Base-by-base conservation (phyloP, 2,888 invertebrate species). In the Atethmia centrago region DNA sequence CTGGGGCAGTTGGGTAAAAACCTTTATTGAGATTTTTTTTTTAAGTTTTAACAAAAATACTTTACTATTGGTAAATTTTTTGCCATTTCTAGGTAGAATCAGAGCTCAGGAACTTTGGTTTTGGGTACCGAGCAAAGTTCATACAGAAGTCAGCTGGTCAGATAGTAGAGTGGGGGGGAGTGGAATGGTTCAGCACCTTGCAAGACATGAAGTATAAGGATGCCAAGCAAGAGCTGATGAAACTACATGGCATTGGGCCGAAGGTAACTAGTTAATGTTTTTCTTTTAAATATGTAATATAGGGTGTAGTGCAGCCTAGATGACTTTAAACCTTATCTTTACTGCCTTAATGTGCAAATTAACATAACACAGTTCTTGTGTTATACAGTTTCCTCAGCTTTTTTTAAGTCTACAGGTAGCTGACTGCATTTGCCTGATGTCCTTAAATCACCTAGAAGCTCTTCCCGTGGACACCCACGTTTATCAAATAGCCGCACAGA, bases 391-490 rank as follows among this genome's bases (percentile, higher is more conserved):
- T n/a, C 51, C 19, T n/a, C 42, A 0, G 42, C 42, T 42, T 12
- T 14, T n/a, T 47, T 36, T 25, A 47, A 36, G 82, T 53, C 88
- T n/a, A 2, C 28, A 98, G 98, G 99, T 99, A 28, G 99, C 99
- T 0, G 99, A 99, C 94, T 99, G 99, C 93, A 98, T 99, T 86
- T 99, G 99, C 91, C 96, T 99, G 31, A 99, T 99, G 99, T 99
- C 99, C 0, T 93, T 99, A 67, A 98, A 98, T 73, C 98, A 99
- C 91, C 93, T 98, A 66, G 97, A 98, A 87, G 98, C 99, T 0
- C 97, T 99, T 70, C 99, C 99, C 1, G 98, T 99, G 0, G 99
- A 99, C 93, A 99, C 99, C 0, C 99, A 99, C 90, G 98, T 99
- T 40, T 98, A 98, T 93, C 98, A 99, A 95, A 98, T 99, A 84